phyloP scores from a whole-genome alignment of 2,797 vertebrate species.

The Myotis findleyi region DNA sequence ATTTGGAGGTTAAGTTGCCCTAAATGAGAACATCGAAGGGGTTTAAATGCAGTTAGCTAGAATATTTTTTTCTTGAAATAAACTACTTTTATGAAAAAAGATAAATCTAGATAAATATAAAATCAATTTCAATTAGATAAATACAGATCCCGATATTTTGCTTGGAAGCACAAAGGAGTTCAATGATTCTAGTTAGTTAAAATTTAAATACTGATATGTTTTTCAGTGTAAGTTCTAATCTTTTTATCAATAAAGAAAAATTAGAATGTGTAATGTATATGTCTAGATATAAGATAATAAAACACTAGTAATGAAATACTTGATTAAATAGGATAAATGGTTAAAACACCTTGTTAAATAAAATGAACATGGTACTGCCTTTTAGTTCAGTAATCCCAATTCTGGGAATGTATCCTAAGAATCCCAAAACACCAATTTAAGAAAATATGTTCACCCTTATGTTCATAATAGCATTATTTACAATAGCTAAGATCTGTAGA shows the following conservation, averaged over 20 bases:
- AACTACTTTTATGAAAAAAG: not conserved
- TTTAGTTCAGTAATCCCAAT: not conserved
- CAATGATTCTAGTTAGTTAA: not conserved
- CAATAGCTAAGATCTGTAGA: not conserved
- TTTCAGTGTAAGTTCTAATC: not conserved
- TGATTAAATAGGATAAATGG: not conserved
- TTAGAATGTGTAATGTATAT: not conserved
- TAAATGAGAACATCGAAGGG: not conserved
- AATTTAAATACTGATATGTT: not conserved
- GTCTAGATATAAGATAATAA: not conserved
- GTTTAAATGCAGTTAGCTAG: not conserved
- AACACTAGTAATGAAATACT: not conserved
- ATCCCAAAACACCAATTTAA: not conserved
- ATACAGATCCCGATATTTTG: not conserved
- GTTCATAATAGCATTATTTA: not conserved
- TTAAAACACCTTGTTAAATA: not conserved
- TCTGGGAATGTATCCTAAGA: not conserved
- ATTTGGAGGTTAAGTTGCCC: not conserved
- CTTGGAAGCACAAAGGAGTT: not conserved
- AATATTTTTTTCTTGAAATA: not conserved
- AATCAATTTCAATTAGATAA: not conserved
- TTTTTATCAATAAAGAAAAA: not conserved
- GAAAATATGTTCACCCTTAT: not conserved
- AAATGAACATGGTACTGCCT: not conserved
- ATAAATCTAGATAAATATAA: not conserved